Percentiles rank a stretch among this genome's conserved stretches.
These are phyloP conservation scores for Stylophora pistillata DNA, from an alignment of 64 coral and sea anemone genomes.

Conservation along the genomic window DNA sequence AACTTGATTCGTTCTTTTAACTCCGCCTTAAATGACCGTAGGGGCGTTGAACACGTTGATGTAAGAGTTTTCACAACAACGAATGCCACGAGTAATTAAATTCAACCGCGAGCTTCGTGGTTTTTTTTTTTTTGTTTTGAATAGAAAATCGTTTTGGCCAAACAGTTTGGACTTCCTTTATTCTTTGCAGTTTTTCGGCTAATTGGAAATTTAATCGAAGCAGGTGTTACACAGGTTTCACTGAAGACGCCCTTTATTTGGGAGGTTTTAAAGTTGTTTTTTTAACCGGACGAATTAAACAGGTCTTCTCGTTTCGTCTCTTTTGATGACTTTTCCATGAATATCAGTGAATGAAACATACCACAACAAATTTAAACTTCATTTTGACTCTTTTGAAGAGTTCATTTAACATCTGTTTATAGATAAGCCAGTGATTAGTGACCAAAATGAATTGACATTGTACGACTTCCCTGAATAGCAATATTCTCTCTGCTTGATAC, in stretches of 20 bases:
- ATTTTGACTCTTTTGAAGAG: neutral
- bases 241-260: neutral
- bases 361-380: neutral
- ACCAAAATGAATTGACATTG: neutral
- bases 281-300: too few species aligned
- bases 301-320: too few species aligned
- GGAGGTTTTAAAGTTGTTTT: neutral
- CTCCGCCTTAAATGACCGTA: neutral
- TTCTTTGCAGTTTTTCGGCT: neutral
- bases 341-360: neutral
- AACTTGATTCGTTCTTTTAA: neutral
- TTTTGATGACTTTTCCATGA: too few species aligned
- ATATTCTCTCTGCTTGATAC: slow-evolving; percentile 10
- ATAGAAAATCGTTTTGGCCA: neutral
- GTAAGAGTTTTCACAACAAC: neutral
- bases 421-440: neutral
- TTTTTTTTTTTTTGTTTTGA: neutral
- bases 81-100: neutral
- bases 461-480: neutral
- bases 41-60: neutral
- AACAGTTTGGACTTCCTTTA: neutral
- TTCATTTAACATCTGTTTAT: neutral
- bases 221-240: neutral
- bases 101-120: neutral
- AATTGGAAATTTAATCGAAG: slow-evolving; percentile 11